Evolutionary conservation across 2,113 vertebrate genomes (phyloP), one percentile per base, ranked within the genome.

Genomic region (Pteronura brasiliensis): DNA sequence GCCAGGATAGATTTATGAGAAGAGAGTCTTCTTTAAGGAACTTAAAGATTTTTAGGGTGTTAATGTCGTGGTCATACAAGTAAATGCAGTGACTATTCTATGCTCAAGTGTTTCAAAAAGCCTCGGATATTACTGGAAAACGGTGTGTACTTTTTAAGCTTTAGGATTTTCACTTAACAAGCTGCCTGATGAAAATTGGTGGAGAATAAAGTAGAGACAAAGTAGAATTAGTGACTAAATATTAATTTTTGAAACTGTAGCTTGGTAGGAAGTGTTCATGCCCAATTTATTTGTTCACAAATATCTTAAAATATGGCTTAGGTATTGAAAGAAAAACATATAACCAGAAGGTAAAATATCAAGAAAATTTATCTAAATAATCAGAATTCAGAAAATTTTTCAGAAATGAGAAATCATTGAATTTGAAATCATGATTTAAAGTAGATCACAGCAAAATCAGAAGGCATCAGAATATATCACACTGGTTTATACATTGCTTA

Each of bases 41-140:
- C 29, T 85, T 96, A 49, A 88, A 98, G 31, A 59, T 96, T 95
- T 97, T 91, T 67, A 69, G 79, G 96, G 82, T 98, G 96, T 97
- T 94, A 95, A 95, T 95, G 84, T 95, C 82, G 83, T 21, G 34
- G 91, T 36, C 79, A 96, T 97, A 96, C 42, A 93, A 88, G 97
- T 8, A 92, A 97, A 97, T 27, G 3, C 59, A 90, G 92, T 96
- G 81, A 74, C 72, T 98, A 85, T 34, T 92, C 67, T 67, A 80
- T 77, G 76, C 88, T 94, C 96, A 44, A 96, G 13, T 91, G 84
- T 83, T 98, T 97, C 93, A 93, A 88, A 98, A 98, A 97, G 69
- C 1, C 90, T 96, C 90, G 93, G 83, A 84, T 74, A 65, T 11
- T 97, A 95, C 87, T 97, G 91, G 98, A 96, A 91, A 97, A 91